phyloP scores from a whole-genome alignment of 1,140 invertebrate species.

The Ostrea edulis region DNA sequence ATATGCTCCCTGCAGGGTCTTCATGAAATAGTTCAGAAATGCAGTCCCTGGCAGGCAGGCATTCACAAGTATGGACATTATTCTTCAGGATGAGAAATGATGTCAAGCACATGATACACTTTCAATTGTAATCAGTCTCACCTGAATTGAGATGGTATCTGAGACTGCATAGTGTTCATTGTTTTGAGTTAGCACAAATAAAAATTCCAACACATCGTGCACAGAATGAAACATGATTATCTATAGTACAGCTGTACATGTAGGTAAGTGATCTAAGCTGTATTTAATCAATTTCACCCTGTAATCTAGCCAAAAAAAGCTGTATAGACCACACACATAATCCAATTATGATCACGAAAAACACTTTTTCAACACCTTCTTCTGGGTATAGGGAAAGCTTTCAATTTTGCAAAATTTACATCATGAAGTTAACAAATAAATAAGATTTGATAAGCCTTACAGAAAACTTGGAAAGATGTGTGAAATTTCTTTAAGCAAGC shows the following conservation, averaged over 20 bases:
- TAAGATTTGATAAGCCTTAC: neutral
- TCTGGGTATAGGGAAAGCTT: neutral
- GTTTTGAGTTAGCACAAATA: neutral
- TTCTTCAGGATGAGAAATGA: constrained; percentile 1
- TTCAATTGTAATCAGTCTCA: neutral
- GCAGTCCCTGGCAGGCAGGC: neutral
- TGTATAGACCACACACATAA: neutral
- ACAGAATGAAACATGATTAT: constrained; percentile 7
- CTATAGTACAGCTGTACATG: neutral
- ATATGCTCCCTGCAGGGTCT: neutral
- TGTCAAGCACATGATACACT: neutral
- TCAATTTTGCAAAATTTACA: neutral
- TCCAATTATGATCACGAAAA: neutral
- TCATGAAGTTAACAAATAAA: constrained; percentile 19
- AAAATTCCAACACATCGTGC: neutral
- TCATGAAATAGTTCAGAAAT: neutral
- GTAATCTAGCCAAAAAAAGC: constrained; percentile 20
- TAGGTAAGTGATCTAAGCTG: constrained; percentile 1
- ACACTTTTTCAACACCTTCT: neutral
- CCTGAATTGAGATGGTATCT: neutral
- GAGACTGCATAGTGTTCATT: neutral
- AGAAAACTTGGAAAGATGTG: neutral
- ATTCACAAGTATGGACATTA: neutral
- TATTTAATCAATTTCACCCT: constrained; percentile 30
- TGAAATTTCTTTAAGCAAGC: neutral